phyloP scores from a whole-genome alignment of 1,140 invertebrate species.

The Drosophila santomea region DNA sequence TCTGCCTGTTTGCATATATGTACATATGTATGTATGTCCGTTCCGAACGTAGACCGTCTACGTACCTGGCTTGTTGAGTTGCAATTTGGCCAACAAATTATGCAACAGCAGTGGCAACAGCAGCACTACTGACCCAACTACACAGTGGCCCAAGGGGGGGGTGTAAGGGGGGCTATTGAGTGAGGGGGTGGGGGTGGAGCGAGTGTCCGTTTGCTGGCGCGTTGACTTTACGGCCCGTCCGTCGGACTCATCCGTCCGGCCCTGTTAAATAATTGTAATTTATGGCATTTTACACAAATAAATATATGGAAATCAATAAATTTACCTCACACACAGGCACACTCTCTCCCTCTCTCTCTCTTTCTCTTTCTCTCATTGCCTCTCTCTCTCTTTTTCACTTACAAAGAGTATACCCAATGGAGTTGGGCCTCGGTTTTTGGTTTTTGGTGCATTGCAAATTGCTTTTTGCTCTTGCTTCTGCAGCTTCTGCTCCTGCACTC shows the following conservation, averaged over 20 bases:
- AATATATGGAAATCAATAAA: constrained; percentile 83
- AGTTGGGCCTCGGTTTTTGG: constrained; percentile 48
- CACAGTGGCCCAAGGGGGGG: neutral
- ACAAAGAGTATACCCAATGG: constrained; percentile 24
- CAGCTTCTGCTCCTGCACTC: neutral
- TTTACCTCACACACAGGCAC: constrained; percentile 34
- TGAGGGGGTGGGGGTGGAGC: neutral
- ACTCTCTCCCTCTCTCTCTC: no score
- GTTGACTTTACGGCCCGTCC: constrained; percentile 50
- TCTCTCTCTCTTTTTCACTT: constrained; percentile 5
- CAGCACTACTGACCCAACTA: constrained; percentile 71
- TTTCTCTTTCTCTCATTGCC: neutral
- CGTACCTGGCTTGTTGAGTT: constrained; percentile 72
- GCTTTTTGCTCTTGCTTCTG: constrained; percentile 52
- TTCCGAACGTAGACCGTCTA: no score
- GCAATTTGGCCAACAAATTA: constrained; percentile 82
- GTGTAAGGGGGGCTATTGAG: no score
- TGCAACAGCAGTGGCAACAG: constrained; percentile 47
- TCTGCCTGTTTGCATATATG: neutral
- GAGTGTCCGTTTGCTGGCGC: constrained; percentile 13
- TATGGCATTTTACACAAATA: constrained; percentile 82
- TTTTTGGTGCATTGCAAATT: constrained; percentile 62
- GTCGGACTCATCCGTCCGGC: constrained; percentile 32
- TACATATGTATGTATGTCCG: neutral
- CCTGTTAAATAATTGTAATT: constrained; percentile 82